Percentiles rank a stretch among this genome's conserved stretches.
Evolutionary conservation across 2,888 invertebrate genomes (phyloP).

Genomic region (Thymelicus acteon): DNA sequence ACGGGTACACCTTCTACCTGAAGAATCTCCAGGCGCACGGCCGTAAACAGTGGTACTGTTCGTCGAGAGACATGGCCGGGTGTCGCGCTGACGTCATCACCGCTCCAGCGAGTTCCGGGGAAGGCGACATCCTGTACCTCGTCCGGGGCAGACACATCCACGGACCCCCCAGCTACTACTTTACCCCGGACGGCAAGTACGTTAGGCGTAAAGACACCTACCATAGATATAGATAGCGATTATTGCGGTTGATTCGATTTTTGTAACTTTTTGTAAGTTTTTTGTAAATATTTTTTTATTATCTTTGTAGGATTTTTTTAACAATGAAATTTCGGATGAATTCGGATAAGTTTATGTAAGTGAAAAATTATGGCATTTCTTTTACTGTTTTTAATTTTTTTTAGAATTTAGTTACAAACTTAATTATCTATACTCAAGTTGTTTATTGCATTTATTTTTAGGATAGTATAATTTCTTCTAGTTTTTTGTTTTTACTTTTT

Average conservation of each 20-base stretch:
- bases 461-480: background rate
- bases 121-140: constrained; percentile 75
- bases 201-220: constrained; percentile 78
- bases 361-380: constrained; percentile 2
- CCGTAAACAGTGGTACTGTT: constrained; percentile 81
- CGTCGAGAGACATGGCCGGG: constrained; percentile 79
- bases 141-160: constrained; percentile 78
- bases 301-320: background rate
- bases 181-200: constrained; percentile 79
- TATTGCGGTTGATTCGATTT: constrained; percentile 30
- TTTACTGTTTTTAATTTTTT: constrained; percentile 11
- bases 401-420: background rate
- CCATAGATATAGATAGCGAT: constrained; percentile 75
- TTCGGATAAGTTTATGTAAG: background rate
- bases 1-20: constrained; percentile 79
- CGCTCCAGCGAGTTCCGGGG: constrained; percentile 62
- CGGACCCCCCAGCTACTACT: constrained; percentile 76
- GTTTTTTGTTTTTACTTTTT: constrained; percentile 4
- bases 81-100: constrained; percentile 80
- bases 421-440: constrained; percentile 19
- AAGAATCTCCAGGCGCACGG: constrained; percentile 80
- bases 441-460: constrained; percentile 27
- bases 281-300: background rate
- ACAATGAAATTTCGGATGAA: background rate
- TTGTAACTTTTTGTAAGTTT: constrained; percentile 30